Base-by-base conservation (phyloP, 2,113 vertebrate species). In the Malurus cyaneus region DNA sequence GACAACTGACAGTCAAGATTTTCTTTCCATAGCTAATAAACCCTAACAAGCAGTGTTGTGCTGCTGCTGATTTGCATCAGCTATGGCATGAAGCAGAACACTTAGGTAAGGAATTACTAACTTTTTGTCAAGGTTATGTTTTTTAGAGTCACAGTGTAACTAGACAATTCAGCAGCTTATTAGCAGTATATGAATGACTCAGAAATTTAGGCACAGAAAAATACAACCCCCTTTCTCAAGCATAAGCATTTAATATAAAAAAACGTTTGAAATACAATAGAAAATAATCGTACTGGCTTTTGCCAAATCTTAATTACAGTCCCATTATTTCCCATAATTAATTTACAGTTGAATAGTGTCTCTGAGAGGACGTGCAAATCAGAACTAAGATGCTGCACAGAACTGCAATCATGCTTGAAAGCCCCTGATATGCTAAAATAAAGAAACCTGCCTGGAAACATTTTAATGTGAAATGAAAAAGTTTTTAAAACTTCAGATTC, bases 271-370 rank as follows among this genome's bases (percentile, higher is more conserved):
- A 89, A 92, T 46, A 65, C 18, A 86, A 78, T 41, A 57, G 20
- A 92, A 77, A 29, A 74, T n/a, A 57, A 14, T 64, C 24, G 70
- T 62, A 42, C 12, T 79, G 44, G 64, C 64, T 95, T 91, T 83
- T 87, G 15, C 41, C 77, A 93, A 76, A 81, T 66, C 79, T 86
- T 92, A 82, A 89, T 94, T 90, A 90, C 34, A 41, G 15, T 74
- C 65, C 23, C 6, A 76, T 91, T 95, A 94, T 92, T 95, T 89
- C 76, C 36, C 29, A 23, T 84, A 92, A 87, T 93, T 92, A 89
- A 91, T 87, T 93, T 94, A 67, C 57, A 85, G 84, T 81, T 91
- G 61, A 95, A 85, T 89, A 76, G 28, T 34, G 44, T 72, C 53
- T 95, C 69, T 84, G 92, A 79, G 41, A 91, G 57, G 44, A 92